These are phyloP conservation scores for Hemibagrus wyckioides DNA, from an alignment of 2,113 vertebrate genomes.

Conservation along the genomic window DNA sequence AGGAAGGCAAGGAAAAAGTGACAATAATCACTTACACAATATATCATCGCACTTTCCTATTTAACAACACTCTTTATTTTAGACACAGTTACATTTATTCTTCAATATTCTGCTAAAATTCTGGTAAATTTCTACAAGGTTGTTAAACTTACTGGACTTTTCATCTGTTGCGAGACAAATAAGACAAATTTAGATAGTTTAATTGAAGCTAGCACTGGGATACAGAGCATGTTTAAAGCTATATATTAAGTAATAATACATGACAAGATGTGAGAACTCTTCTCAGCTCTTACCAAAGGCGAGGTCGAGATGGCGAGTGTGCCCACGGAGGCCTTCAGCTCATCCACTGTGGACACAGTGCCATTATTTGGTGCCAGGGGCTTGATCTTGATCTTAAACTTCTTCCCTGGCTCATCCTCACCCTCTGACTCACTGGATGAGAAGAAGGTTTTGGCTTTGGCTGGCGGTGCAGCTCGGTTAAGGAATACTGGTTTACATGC, in stretches of 20 bases:
- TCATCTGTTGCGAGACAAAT: conserved; percentile 78
- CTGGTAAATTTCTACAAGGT: not conserved
- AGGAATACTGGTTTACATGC: conserved; percentile 66
- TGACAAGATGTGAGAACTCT: not conserved
- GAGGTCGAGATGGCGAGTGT: conserved; percentile 93
- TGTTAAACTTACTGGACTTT: conserved; percentile 89
- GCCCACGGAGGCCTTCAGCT: conserved; percentile 91
- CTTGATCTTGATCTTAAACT: conserved; percentile 97
- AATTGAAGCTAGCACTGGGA: conserved; percentile 13
- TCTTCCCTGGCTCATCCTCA: conserved; percentile 91
- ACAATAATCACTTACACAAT: conserved; percentile 67
- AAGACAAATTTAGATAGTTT: conserved; percentile 28
- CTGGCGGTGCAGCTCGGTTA: conserved; percentile 81
- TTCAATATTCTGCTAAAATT: not conserved
- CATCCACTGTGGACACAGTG: conserved; percentile 84
- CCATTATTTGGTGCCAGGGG: conserved; percentile 86
- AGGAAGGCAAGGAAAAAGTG: conserved; percentile 81
- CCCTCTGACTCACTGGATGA: conserved; percentile 97
- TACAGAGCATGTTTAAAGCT: not conserved
- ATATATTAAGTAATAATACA: not conserved
- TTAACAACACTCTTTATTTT: not conserved
- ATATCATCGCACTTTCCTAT: not conserved
- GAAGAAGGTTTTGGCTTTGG: conserved; percentile 91
- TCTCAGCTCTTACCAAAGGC: conserved; percentile 82
- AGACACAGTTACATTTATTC: not conserved